Evolutionary conservation across 2,888 invertebrate species (phyloP).

Genomic region (Eudasyphora cyanicolor): DNA sequence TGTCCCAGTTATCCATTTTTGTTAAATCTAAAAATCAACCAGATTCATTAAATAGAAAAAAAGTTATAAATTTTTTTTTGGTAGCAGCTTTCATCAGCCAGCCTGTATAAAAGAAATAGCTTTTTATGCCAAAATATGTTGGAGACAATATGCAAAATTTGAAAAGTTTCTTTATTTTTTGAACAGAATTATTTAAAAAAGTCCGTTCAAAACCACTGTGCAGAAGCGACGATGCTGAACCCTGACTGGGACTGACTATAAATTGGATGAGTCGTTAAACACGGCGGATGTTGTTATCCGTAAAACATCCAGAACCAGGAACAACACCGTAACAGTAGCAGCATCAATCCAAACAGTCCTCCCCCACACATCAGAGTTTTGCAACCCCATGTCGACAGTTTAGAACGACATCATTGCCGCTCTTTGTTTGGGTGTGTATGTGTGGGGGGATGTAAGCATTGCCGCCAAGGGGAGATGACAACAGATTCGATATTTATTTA

Average conservation of each 20-base stretch:
- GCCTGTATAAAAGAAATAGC: too few species aligned
- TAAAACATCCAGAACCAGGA: slow-evolving; percentile 47
- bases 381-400: slow-evolving; percentile 45
- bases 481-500: slow-evolving; percentile 54
- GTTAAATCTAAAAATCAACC: too few species aligned
- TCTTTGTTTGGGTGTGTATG: not conserved
- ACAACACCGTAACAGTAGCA: not conserved
- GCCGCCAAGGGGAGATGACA: slow-evolving; percentile 1
- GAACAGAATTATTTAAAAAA: too few species aligned
- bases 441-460: not conserved
- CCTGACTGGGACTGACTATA: slow-evolving; percentile 44
- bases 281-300: slow-evolving; percentile 65
- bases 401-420: not conserved
- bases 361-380: not conserved
- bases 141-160: too few species aligned
- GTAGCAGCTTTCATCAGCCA: too few species aligned
- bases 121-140: too few species aligned
- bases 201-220: too few species aligned
- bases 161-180: too few species aligned
- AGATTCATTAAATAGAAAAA: too few species aligned
- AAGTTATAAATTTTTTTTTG: too few species aligned
- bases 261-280: slow-evolving; percentile 64
- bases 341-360: not conserved
- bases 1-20: too few species aligned
- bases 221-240: slow-evolving; percentile 15